These are phyloP conservation scores for Spialia ferax DNA, from an alignment of 2,888 invertebrate species.

Conservation along the genomic window DNA sequence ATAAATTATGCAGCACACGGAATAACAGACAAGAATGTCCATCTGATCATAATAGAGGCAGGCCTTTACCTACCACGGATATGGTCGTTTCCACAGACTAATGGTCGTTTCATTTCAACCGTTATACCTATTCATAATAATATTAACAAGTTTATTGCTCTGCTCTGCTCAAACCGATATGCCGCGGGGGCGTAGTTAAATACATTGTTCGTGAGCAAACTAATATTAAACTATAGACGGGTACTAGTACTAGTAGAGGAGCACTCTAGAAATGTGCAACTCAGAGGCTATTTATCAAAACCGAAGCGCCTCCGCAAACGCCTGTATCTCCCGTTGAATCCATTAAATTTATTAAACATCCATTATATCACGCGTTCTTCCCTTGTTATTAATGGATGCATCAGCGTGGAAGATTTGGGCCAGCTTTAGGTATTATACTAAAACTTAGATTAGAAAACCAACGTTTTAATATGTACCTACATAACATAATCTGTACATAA, in stretches of 20 bases:
- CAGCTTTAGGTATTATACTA: constrained; percentile 27
- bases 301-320: constrained; percentile 44
- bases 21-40: too few relatives aligned
- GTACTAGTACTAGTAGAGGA: background rate
- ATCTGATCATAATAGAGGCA: too few relatives aligned
- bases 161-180: constrained; percentile 15
- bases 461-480: background rate
- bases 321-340: constrained; percentile 55
- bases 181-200: constrained; percentile 13
- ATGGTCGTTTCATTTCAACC: too few relatives aligned
- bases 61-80: background rate
- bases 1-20: too few relatives aligned
- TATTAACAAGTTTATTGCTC: constrained; percentile 11
- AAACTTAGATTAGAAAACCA: constrained; percentile 24
- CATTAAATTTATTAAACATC: constrained; percentile 70
- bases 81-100: too few relatives aligned
- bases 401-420: constrained; percentile 30
- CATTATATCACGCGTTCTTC: constrained; percentile 55
- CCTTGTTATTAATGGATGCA: constrained; percentile 40
- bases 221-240: constrained; percentile 34
- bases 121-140: background rate
- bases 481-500: background rate
- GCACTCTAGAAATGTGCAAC: constrained; percentile 56
- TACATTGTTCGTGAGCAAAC: constrained; percentile 21
- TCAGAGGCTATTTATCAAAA: constrained; percentile 68